Evolutionary conservation across 2,113 vertebrate species (phyloP).

Genomic region (Mormyrus iriodes): DNA sequence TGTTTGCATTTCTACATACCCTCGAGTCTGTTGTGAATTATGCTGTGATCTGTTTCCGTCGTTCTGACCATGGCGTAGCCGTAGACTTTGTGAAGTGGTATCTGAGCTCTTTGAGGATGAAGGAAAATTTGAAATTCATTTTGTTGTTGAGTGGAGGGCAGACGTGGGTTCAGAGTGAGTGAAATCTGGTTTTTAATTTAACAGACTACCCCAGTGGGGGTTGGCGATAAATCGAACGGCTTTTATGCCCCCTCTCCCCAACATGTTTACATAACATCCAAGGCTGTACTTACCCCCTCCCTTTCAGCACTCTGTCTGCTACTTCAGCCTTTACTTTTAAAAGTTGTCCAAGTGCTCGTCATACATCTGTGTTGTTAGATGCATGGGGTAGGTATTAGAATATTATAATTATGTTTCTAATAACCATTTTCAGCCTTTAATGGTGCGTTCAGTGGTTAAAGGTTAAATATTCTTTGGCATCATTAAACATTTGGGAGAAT

Average conservation of each 20-base stretch:
- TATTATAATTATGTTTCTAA: neutral
- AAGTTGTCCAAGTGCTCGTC: neutral
- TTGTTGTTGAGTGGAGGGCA: neutral
- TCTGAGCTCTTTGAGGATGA: neutral
- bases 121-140: neutral
- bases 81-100: neutral
- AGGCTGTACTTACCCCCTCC: neutral
- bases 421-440: neutral
- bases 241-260: neutral
- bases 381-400: neutral
- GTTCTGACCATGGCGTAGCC: neutral
- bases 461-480: neutral
- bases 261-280: slow-evolving; percentile 2
- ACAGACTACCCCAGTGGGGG: neutral
- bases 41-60: neutral
- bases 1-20: neutral
- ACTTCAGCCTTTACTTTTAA: neutral
- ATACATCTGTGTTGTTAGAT: neutral
- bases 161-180: neutral
- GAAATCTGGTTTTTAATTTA: slow-evolving; percentile 13
- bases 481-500: neutral
- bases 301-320: neutral
- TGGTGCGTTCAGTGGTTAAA: neutral
- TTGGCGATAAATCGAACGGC: neutral
- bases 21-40: neutral